Conservation (phyloP, 2,797 vertebrate species). For the Enteromius trimaculatus region DNA sequence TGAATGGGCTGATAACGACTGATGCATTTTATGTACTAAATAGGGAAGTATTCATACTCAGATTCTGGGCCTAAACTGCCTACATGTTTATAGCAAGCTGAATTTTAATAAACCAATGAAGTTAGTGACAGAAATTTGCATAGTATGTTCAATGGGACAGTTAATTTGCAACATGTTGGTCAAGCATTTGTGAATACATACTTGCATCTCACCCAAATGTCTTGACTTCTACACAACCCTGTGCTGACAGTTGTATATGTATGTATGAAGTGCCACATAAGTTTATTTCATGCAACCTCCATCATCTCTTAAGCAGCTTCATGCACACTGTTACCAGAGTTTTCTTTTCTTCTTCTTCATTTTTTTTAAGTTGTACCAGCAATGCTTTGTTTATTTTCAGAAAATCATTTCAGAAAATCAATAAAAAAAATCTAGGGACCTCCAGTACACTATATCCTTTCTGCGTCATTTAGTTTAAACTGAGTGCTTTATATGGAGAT, state of each 20-base stretch:
- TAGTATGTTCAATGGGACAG: not conserved
- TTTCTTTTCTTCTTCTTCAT: conserved; percentile 70
- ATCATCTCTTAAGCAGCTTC: conserved; percentile 65
- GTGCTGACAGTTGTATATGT: conserved; percentile 75
- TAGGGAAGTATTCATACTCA: not conserved
- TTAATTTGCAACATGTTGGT: not conserved
- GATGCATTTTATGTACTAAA: not conserved
- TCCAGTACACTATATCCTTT: conserved; percentile 66
- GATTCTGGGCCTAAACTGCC: not conserved
- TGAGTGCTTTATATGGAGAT: conserved; percentile 64
- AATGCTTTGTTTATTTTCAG: conserved; percentile 79
- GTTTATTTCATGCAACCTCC: conserved; percentile 70
- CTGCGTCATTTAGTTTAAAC: conserved; percentile 74
- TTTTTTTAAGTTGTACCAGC: conserved; percentile 65
- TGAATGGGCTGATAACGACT: too few relatives aligned
- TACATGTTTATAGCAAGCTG: not conserved
- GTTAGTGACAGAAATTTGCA: not conserved
- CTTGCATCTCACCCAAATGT: conserved; percentile 45
- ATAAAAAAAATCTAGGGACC: conserved; percentile 46
- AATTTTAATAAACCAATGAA: not conserved
- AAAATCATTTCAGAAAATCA: conserved; percentile 68
- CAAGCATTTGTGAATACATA: not conserved
- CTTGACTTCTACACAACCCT: conserved; percentile 74
- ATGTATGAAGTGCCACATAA: conserved; percentile 77
- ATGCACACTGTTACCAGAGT: conserved; percentile 63